Base-by-base conservation (phyloP, 1,140 invertebrate species). In the Aphelenchoides besseyi region DNA sequence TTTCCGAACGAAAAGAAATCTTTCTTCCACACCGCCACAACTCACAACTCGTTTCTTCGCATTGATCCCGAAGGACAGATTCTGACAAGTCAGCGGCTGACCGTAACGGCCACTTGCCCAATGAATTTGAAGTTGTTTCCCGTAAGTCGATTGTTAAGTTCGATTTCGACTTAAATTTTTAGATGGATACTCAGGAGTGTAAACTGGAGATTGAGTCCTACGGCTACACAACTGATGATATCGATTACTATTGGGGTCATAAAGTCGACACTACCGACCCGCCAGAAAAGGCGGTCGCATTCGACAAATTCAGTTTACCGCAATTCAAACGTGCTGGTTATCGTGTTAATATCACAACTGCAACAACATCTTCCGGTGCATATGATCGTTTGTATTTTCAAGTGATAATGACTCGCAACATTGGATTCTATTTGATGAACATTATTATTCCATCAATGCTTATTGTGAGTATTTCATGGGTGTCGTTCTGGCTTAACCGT, bases 341-440 rank as follows among this genome's bases (percentile, higher is more conserved):
- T 61, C 37, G 73, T n/a, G 82, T 83, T 0, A 84, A 82, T 53
- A 71, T 70, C 28, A 83, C 78, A 9, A 74, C 79, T 30, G 80
- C 81, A 9, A 63, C 54, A 5, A 84, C 82, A 23, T 78, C 82
- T 36, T 83, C 82, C 29, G 81, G 82, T 35, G 71, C 63, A 55
- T 83, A 83, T 68, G 82, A 77, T n/a, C 80, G 82, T 5, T 73
- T 83, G 2, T 79, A 82, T 36, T 73, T 83, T 59, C 74, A 96
- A 88, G 95, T 98, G 86, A 93, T 95, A 87, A 95, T 98, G 87
- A 93, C 94, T 72, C 90, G 95, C 74, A 95, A 93, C 81, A 94
- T 97, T 91, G 95, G 95, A 82, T 97, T 97, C 89, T 97, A 98
- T 89, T 89, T 97, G 82, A 97, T 97, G 88, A 95, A 98, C 88